Evolutionary conservation across 2,797 vertebrate genomes (phyloP).

Genomic region (Fistularia commersonii): DNA sequence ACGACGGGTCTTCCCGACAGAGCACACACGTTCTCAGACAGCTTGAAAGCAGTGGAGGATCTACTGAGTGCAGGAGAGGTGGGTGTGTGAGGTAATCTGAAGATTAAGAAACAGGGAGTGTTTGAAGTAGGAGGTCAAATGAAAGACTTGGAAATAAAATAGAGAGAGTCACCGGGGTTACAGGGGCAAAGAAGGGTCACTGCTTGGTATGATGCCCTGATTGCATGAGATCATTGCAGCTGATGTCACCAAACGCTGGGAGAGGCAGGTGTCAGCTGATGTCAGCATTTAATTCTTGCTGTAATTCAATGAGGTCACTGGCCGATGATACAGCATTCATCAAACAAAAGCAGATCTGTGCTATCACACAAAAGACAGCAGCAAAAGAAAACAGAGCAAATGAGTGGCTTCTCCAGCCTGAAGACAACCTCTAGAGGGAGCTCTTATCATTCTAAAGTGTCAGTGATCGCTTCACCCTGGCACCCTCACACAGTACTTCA

Average conservation of each 20-base stretch:
- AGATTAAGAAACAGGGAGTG: not conserved
- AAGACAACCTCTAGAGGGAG: conserved; percentile 55
- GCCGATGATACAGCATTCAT: not conserved
- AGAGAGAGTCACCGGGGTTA: conserved; percentile 14
- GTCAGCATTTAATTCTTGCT: conserved; percentile 23
- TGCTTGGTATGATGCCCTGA: conserved; percentile 4
- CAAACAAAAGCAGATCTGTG: conserved; percentile 1
- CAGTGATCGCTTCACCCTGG: not conserved
- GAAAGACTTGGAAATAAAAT: not conserved
- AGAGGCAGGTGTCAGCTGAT: conserved; percentile 31
- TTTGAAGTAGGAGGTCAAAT: conserved; percentile 14
- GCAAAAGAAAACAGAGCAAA: not conserved
- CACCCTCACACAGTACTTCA: conserved; percentile 1
- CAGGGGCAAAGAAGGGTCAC: not conserved
- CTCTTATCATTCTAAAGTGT: conserved; percentile 51
- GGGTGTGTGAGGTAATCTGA: no score
- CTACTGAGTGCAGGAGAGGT: conserved; percentile 10
- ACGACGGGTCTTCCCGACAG: conserved; percentile 44
- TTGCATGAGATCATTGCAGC: conserved; percentile 25
- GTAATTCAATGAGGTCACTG: conserved; percentile 18
- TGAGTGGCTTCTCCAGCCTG: not conserved
- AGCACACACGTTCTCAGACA: conserved; percentile 21
- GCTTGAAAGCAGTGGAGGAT: conserved; percentile 33
- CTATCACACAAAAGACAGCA: conserved; percentile 3
- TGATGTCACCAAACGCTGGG: conserved; percentile 12